phyloP scores from a whole-genome alignment of 2,888 invertebrate species.

The Onchidella celtica region DNA sequence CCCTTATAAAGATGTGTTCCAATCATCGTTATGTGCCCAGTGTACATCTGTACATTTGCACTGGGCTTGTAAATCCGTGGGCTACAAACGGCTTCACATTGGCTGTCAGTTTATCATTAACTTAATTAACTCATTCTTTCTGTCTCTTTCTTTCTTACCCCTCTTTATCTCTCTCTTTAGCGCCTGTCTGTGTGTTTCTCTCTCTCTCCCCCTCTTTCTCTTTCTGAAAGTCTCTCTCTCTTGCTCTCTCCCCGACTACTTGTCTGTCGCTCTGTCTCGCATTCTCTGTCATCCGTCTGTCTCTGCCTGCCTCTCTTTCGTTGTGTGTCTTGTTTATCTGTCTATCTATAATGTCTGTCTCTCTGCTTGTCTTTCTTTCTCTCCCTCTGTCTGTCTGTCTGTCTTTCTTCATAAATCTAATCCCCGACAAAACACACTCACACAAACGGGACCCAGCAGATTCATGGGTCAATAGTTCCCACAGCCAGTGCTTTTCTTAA shows the following conservation, averaged over 20 bases:
- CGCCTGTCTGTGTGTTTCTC: not conserved
- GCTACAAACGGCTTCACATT: too few relatives aligned
- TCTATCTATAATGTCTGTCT: too few relatives aligned
- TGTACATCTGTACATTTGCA: too few relatives aligned
- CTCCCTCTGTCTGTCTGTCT: not conserved
- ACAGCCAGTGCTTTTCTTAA: too few relatives aligned
- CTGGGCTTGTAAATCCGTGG: too few relatives aligned
- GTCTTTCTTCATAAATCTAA: too few relatives aligned
- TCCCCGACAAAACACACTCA: too few relatives aligned
- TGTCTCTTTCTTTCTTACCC: not conserved
- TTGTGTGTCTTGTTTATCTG: too few relatives aligned
- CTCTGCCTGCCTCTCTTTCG: not conserved
- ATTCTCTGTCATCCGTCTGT: not conserved
- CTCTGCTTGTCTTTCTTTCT: not conserved
- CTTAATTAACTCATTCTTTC: not conserved
- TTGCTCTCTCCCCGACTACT: not conserved
- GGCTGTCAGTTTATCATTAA: not conserved
- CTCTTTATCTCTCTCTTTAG: conserved; percentile 19
- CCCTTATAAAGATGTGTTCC: too few relatives aligned
- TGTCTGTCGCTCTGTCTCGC: not conserved
- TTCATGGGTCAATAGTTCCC: too few relatives aligned
- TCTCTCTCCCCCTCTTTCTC: not conserved
- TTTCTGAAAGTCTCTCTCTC: conserved; percentile 13
- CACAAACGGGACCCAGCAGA: too few relatives aligned
- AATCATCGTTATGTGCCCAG: too few relatives aligned